Base-by-base conservation (phyloP, 2,888 invertebrate genomes). In the Neocrepidodera transversa region DNA sequence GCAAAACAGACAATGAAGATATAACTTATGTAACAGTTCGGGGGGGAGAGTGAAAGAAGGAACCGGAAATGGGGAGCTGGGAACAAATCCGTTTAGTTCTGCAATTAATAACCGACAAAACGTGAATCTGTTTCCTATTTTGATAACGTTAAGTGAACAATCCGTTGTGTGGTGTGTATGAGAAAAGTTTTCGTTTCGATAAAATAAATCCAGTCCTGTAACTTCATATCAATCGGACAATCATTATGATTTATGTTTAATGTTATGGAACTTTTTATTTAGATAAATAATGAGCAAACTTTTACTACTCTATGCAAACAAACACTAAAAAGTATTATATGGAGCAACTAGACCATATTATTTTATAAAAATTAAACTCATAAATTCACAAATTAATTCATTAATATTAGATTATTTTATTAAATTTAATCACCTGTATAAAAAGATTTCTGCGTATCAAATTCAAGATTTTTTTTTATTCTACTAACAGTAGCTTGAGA, bases 131-230 rank as follows among this genome's bases (percentile, higher is more conserved):
- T 66, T 69, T 69, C 69, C 68, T 66, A 64, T 67, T 69, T 68
- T 67, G 68, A 71, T 70, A 70, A 71, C 66, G 66, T 55, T 64
- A 67, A 70, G 64, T 68, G 67, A 68, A 66, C 69, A 68, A 68
- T n/a, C n/a, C n/a, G n/a, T 65, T 58, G 64, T 32, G 11, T 40
- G 38, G 28, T 53, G 36, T 50, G 43, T 35, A 35, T 32, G 36
- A 43, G 58, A 35, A 58, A 58, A 52, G 20, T 57, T 57, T 43
- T 5, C 17, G 16, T 13, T 17, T 16, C 42, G 35, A 49, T 50
- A 32, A 36, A 20, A 18, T n/a, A n/a, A n/a, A n/a, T n/a, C 18
- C 32, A 10, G n/a, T 16, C 16, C 13, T 50, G 14, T 16, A 36
- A 20, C 38, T 50, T 50, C 23, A 26, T 32, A 17, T n/a, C 17